Conservation (phyloP, 2,113 vertebrate species). For the Cryptomyrus ogoouensis region DNA sequence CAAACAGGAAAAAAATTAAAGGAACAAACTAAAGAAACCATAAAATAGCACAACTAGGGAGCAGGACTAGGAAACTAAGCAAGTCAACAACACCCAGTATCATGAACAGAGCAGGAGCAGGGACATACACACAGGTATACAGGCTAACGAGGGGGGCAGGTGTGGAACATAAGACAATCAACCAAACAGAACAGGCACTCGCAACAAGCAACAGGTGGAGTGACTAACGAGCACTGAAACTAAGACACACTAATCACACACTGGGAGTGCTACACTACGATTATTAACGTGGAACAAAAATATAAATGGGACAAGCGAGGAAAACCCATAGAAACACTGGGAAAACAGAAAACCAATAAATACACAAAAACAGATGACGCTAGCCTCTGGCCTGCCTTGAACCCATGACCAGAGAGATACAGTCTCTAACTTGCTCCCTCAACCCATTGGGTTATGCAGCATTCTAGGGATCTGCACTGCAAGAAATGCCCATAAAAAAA, state of each 20-base stretch:
- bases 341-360: neutral
- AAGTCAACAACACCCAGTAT: neutral
- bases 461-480: too few species aligned
- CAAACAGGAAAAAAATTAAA: neutral
- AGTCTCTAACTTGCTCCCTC: neutral
- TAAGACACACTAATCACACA: neutral
- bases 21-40: neutral
- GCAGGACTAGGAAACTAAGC: neutral
- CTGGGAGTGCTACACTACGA: neutral
- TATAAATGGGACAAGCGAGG: neutral
- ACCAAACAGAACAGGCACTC: too few species aligned
- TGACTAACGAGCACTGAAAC: too few species aligned
- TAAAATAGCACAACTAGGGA: neutral
- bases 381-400: neutral
- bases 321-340: neutral
- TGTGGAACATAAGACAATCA: too few species aligned
- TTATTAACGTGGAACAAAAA: neutral
- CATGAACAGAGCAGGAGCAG: neutral
- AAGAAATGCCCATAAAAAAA: too few species aligned
- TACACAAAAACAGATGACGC: neutral
- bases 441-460: neutral
- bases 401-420: neutral
- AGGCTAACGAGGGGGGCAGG: too few species aligned
- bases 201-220: too few species aligned
- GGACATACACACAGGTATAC: too few species aligned